phyloP scores from a whole-genome alignment of 2,113 vertebrate species.

The Rattus norvegicus region GRCr8 NC_086031.1:11571001-11571500 shows the following conservation, averaged over 20 bases:
- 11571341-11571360: too few species aligned
- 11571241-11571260: neutral
- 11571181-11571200: constrained; percentile 10
- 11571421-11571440: too few species aligned
- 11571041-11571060: constrained; percentile 76
- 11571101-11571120: constrained; percentile 66
- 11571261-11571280: neutral
- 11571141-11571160: constrained; percentile 23
- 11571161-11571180: neutral
- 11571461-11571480: too few species aligned
- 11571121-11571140: constrained; percentile 44
- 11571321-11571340: constrained; percentile 55
- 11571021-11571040: constrained; percentile 59
- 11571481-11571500: too few species aligned
- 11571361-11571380: neutral
- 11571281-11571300: constrained; percentile 10
- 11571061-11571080: constrained; percentile 73
- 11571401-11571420: too few species aligned
- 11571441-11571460: too few species aligned
- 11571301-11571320: neutral
- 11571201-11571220: neutral
- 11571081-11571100: constrained; percentile 64
- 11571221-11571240: neutral
- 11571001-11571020: constrained; percentile 67
- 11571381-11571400: neutral